Base-by-base conservation (phyloP, 2,113 vertebrate genomes). In the Epinephelus moara region DNA sequence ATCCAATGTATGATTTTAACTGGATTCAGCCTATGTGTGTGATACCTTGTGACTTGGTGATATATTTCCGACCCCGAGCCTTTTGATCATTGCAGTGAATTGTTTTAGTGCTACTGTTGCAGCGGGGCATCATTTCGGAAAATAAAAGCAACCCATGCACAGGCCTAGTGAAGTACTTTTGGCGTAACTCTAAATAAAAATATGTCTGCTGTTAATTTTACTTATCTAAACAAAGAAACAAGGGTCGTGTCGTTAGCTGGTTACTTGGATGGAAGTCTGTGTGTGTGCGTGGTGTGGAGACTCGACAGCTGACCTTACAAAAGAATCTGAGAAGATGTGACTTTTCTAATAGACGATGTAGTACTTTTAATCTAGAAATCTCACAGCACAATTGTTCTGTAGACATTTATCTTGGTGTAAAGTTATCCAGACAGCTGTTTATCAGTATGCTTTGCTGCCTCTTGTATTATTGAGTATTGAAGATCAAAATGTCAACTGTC, bases 381-480 rank as follows among this genome's bases (percentile, higher is more conserved):
- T 93, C 89, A 91, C 89, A 88, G 92, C 93, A 92, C 87, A 93
- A 90, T 91, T 89, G 90, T 92, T 92, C 88, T 93, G 88, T 95
- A 93, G 89, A 89, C 88, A 91, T 93, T 92, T 95, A 92, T 92
- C 90, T 94, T 86, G 87, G 84, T 94, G 94, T 94, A 72, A 94
- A 90, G 86, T 85, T 91, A 90, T 92, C 82, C 90, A 89, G 89
- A 92, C 88, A 86, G 89, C 90, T 91, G 85, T 94, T 90, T 92
- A 92, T 91, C 92, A 91, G 87, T 94, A 85, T 81, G 82, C 89
- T 94, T 92, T 81, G 84, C 91, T 94, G 92, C 91, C 92, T 90
- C 83, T 92, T 89, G 89, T 93, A 88, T 90, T 93, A 88, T 91
- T 93, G 75, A 92, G 88, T 94, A 89, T 91, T 94, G 79, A 89